Evolutionary conservation across 2,888 invertebrate genomes (phyloP).

Genomic region (Orgyia antiqua): DNA sequence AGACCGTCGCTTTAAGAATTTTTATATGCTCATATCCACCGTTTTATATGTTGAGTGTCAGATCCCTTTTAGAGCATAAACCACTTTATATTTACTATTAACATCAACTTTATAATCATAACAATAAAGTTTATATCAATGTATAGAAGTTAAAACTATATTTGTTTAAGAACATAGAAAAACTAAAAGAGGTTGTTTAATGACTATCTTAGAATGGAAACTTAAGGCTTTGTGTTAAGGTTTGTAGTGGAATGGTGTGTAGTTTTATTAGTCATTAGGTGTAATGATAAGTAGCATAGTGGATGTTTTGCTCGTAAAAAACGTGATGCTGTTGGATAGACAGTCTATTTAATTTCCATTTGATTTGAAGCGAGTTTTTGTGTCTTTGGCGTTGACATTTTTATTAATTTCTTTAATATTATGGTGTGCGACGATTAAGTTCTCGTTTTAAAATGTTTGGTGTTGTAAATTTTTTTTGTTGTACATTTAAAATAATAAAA

Average conservation of each 20-base stretch:
- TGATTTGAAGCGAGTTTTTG: slow-evolving; percentile 53
- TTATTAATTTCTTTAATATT: slow-evolving; percentile 62
- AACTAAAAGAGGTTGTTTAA: slow-evolving; percentile 35
- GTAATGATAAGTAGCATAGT: slow-evolving; percentile 42
- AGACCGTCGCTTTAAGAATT: slow-evolving; percentile 68
- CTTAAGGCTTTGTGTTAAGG: slow-evolving; percentile 26
- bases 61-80: slow-evolving; percentile 50
- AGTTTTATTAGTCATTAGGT: slow-evolving; percentile 21
- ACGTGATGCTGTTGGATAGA: slow-evolving; percentile 59
- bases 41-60: slow-evolving; percentile 69
- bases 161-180: slow-evolving; percentile 33
- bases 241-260: slow-evolving; percentile 14
- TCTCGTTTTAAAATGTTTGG: slow-evolving; percentile 17
- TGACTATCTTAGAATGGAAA: slow-evolving; percentile 24
- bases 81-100: slow-evolving; percentile 25
- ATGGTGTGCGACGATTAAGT: slow-evolving; percentile 29
- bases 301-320: slow-evolving; percentile 68
- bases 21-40: slow-evolving; percentile 74
- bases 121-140: slow-evolving; percentile 19
- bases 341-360: slow-evolving; percentile 66
- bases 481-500: no score
- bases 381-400: slow-evolving; percentile 50
- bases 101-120: slow-evolving; percentile 4
- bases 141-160: slow-evolving; percentile 6
- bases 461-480: slow-evolving; percentile 28